A percentile compares a stretch with the other conserved stretches of the same genome.
Evolutionary conservation across 2,113 vertebrate genomes (phyloP).

Genomic region (Coryphaenoides rupestris): DNA sequence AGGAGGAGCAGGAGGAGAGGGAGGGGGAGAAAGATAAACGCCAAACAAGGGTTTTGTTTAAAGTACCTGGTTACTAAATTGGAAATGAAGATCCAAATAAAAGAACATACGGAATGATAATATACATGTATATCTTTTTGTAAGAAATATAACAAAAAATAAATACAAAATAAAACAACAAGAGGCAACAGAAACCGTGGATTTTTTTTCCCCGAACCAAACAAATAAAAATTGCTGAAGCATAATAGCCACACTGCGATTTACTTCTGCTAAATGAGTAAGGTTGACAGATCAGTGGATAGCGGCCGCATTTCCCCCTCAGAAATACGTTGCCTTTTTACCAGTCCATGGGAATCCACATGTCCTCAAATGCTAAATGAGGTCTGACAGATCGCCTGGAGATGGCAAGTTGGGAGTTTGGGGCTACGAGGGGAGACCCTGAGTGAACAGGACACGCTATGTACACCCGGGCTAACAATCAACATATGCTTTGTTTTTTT

Average conservation of each 20-base stretch:
- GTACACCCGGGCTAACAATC: constrained; percentile 96
- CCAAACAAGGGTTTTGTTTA: constrained; percentile 2
- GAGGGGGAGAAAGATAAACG: too few relatives aligned
- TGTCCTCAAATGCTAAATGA: constrained; percentile 91
- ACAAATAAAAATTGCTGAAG: constrained; percentile 57
- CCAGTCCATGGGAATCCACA: constrained; percentile 85
- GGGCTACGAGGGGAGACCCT: constrained; percentile 88
- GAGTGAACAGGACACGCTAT: constrained; percentile 96
- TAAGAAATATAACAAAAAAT: constrained; percentile 7
- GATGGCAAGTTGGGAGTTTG: constrained; percentile 95
- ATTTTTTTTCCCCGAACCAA: constrained; percentile 44
- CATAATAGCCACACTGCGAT: constrained; percentile 62
- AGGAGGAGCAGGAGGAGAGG: too few relatives aligned
- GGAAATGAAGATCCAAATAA: neutral
- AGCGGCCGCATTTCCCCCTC: constrained; percentile 75
- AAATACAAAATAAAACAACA: constrained; percentile 31
- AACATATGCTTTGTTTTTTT: constrained; percentile 97
- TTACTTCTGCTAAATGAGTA: constrained; percentile 80
- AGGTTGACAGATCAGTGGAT: constrained; percentile 90
- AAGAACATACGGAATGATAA: constrained; percentile 1
- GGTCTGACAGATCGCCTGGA: constrained; percentile 98
- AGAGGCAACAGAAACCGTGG: too few relatives aligned
- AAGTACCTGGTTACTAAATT: constrained; percentile 31
- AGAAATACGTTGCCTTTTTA: constrained; percentile 85
- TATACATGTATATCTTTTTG: constrained; percentile 17